phyloP scores from a whole-genome alignment of 2,888 invertebrate species.

The Apodemia zela region DNA sequence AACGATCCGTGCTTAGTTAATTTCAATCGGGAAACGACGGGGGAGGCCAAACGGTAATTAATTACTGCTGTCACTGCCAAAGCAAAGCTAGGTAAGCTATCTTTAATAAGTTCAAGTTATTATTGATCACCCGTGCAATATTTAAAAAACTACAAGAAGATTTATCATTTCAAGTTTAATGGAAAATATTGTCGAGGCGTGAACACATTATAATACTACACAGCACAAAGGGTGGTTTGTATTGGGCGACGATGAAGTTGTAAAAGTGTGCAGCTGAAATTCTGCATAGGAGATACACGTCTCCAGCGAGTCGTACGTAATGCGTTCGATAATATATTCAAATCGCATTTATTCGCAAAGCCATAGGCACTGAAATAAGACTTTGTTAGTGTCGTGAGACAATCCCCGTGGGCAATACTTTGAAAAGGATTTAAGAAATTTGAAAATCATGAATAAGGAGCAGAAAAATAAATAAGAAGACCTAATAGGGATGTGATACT shows the following conservation, averaged over 20 bases:
- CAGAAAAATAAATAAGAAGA: not conserved
- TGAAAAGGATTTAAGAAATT: slow-evolving; percentile 38
- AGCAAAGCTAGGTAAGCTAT: slow-evolving; percentile 35
- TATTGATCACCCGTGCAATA: slow-evolving; percentile 4
- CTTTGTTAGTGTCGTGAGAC: slow-evolving; percentile 59
- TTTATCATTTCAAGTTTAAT: not conserved
- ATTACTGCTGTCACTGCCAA: slow-evolving; percentile 54
- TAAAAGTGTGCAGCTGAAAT: slow-evolving; percentile 41
- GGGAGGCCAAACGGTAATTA: slow-evolving; percentile 57
- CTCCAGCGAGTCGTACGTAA: slow-evolving; percentile 71
- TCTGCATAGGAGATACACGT: slow-evolving; percentile 59
- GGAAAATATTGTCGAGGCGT: slow-evolving; percentile 19
- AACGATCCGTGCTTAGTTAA: slow-evolving; percentile 63
- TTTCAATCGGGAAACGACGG: slow-evolving; percentile 64
- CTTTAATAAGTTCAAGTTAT: slow-evolving; percentile 27
- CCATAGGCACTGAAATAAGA: slow-evolving; percentile 69
- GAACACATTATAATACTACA: slow-evolving; percentile 28
- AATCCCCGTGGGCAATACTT: slow-evolving; percentile 56
- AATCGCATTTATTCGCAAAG: slow-evolving; percentile 69
- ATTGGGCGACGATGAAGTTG: slow-evolving; percentile 35
- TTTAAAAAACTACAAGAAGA: not conserved
- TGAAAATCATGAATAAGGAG: slow-evolving; percentile 20
- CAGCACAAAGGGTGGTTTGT: slow-evolving; percentile 29
- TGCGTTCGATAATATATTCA: slow-evolving; percentile 74
- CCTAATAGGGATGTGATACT: not conserved